Evolutionary conservation across 2,113 vertebrate genomes (phyloP), one percentile per base, ranked within the genome.

Genomic region (Prietella phreatophila): DNA sequence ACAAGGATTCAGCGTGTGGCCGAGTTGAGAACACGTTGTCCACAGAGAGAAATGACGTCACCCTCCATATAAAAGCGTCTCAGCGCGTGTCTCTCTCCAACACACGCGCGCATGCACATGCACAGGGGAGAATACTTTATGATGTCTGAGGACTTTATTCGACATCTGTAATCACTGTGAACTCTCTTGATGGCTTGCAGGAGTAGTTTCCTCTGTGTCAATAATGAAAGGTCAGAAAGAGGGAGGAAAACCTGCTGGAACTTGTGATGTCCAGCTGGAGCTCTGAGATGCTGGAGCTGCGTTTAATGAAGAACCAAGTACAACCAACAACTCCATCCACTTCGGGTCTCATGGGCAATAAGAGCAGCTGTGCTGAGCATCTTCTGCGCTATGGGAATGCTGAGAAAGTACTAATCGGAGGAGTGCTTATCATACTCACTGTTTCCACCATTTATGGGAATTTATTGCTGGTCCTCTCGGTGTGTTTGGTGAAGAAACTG

Each of bases 401-500:
- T 42, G 71, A 73, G 36, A 73, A 73, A 73, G 96, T 97, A 91
- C 92, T 98, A 86, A 98, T 99, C 91, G 97, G 97, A 20, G 96
- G 95, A n/a, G 93, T 96, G 47, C 97, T 99, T 85, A 96, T 95
- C 82, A 94, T 97, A 91, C 96, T 99, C 90, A 98, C 97, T 20
- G 92, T 99, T 89, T 94, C 96, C 94, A 99, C 97, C 84, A 93
- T 98, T 87, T 97, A 97, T 79, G 97, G 97, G 93, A 99, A 99
- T 95, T 94, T 97, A 92, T 93, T 99, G 90, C 97, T 99, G 93
- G 97, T 98, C 82, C 97, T 98, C 92, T 98, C 97, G 10, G 97
- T 99, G 84, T 98, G 97, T 91, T 97, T 97, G 89, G 97, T 99
- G 27, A 98, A 99, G 93, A 99, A 99, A 94, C 96, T 99, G 79